Evolutionary conservation across 2,888 invertebrate species (phyloP), one percentile per base, ranked within the genome.

Genomic region (Artemia sinica): DNA sequence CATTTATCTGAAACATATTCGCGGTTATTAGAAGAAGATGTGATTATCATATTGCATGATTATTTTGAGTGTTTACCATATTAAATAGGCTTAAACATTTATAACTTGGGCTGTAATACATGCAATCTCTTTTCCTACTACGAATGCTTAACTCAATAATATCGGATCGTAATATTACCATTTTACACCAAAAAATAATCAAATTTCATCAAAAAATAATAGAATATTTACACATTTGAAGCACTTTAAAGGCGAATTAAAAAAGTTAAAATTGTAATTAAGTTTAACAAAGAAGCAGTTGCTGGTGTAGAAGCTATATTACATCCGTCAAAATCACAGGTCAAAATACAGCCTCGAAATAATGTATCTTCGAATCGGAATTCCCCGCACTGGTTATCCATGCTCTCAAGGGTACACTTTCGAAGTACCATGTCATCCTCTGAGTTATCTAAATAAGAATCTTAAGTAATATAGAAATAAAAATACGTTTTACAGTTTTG

Each of bases 261-360:
- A 41, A 41, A 41, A 41, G 41, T 41, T 41, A 58, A 58, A 58
- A 58, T 9, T 18, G 28, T 28, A 9, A 58, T n/a, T 18, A 58
- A 8, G 10, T 18, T 18, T 58, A 58, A 18, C 28, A 58, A 58
- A 58, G 8, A 18, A 8, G n/a, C 28, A 58, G 28, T 28, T 58
- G n/a, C 9, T 58, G 1, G n/a, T 58, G 1, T 1, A 58, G 14
- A 18, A 18, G 75, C 75, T 13, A 73, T 50, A 72, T 82, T 82
- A 74, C 82, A 82, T 9, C 80, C 82, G 72, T 81, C 78, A 69
- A 76, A 76, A 69, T 77, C 76, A 73, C 82, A 82, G 1, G 81
- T 80, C 51, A 80, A 75, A 63, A 82, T 78, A 72, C 81, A 82
- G 51, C 82, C 82, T n/a, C 75, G 74, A 73, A 80, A 77, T 10